A percentile compares a stretch with the other conserved stretches of the same genome.
These are phyloP conservation scores for Halcyon badia DNA, from an alignment of 2,797 vertebrate genomes.

Conservation along the genomic window DNA sequence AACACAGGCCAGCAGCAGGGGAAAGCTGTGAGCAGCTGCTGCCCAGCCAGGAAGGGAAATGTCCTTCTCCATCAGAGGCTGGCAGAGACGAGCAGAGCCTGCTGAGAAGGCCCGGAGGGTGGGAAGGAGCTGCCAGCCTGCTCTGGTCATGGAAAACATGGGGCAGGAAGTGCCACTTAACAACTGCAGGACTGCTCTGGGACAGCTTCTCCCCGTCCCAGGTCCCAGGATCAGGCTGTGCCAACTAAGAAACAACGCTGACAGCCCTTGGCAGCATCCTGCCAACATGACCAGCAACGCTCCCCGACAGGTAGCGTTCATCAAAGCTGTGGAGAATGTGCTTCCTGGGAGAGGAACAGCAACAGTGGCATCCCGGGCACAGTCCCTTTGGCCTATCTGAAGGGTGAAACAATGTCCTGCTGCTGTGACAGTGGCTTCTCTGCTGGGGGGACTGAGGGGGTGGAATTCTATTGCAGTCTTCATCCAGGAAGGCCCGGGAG, in stretches of 20 bases:
- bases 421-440: not conserved
- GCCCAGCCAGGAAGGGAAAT: not conserved
- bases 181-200: not conserved
- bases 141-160: not conserved
- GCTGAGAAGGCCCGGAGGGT: not conserved
- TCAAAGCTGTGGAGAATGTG: not conserved
- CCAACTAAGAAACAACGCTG: too few species aligned
- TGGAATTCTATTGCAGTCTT: not conserved
- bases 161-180: not conserved
- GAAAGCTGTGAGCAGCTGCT: not conserved
- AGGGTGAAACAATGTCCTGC: not conserved
- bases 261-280: too few species aligned
- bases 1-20: too few species aligned
- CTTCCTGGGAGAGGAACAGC: not conserved
- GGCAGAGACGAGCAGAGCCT: not conserved
- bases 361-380: accelerated
- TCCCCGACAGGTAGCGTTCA: accelerated
- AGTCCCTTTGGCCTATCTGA: accelerated
- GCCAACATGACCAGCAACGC: accelerated
- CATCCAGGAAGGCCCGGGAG: not conserved
- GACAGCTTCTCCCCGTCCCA: not conserved
- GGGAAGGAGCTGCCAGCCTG: not conserved
- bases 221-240: too few species aligned
- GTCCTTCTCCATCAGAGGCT: not conserved
- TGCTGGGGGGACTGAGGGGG: not conserved